These are phyloP conservation scores for Antechinus stuartii DNA, from an alignment of 2,113 vertebrate genomes.

Conservation along the genomic window DNA sequence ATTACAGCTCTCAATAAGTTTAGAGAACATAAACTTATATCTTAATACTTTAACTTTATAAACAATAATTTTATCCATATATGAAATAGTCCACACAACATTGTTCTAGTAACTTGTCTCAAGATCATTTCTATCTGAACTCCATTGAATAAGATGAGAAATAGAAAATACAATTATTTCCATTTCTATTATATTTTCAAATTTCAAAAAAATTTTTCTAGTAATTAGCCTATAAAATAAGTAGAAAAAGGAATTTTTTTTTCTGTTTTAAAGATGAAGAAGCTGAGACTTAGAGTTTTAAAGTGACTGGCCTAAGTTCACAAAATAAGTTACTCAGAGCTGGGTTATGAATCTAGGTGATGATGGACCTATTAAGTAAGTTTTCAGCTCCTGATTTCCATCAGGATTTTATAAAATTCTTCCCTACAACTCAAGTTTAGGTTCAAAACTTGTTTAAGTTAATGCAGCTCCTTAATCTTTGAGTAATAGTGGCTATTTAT, in stretches of 20 bases:
- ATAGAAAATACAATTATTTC: background rate
- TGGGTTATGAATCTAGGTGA: background rate
- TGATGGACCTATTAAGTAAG: background rate
- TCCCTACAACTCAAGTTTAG: background rate
- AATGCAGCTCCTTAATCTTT: background rate
- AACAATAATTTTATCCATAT: background rate
- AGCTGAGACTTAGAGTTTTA: background rate
- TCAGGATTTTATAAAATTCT: background rate
- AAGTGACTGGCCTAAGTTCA: background rate
- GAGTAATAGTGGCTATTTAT: background rate
- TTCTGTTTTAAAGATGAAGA: background rate
- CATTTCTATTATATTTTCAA: background rate
- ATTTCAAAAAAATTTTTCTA: background rate
- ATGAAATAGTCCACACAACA: background rate
- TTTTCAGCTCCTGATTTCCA: background rate
- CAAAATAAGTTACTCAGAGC: background rate
- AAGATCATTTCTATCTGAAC: background rate
- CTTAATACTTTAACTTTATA: background rate
- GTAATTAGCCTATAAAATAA: background rate
- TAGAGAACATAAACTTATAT: background rate
- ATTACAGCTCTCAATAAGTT: background rate
- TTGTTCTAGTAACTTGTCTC: background rate
- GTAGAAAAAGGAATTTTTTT: background rate
- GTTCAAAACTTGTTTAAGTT: background rate
- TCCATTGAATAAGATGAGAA: background rate